Percentiles rank a stretch among this genome's conserved stretches.
Conservation (phyloP, 2,888 invertebrate genomes). For the Girardia tigrina region DNA sequence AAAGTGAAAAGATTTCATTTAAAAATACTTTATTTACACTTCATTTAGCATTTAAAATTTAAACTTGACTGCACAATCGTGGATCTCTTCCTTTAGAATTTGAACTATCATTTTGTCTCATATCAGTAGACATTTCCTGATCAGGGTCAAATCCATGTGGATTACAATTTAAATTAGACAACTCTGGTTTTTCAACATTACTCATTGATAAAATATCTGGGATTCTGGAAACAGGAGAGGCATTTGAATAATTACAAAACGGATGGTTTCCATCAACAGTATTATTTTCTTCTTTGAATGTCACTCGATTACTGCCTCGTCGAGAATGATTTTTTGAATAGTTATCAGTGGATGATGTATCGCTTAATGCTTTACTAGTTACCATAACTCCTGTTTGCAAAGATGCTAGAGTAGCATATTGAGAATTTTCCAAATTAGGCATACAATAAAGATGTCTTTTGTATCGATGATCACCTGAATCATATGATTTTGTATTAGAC, state of each 20-base stretch:
- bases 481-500: neutral
- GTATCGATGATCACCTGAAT: neutral
- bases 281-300: constrained; percentile 10
- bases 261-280: neutral
- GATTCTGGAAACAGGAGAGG: neutral
- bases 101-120: neutral
- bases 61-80: constrained; percentile 15
- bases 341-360: neutral
- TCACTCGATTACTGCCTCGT: constrained; percentile 14
- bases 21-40: no score
- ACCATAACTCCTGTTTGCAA: neutral
- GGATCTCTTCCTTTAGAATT: neutral
- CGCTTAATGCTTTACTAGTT: neutral
- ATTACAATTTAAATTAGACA: neutral
- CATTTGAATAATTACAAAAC: neutral
- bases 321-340: neutral
- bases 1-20: no score
- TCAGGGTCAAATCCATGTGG: neutral
- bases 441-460: neutral
- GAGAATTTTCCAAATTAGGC: neutral
- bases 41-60: no score
- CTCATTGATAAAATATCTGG: neutral
- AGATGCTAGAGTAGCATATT: neutral
- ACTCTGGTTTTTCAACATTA: neutral
- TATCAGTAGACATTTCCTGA: constrained; percentile 7